A percentile compares a stretch with the other conserved stretches of the same genome.
Conservation (phyloP, 1,140 invertebrate species). For the Achroia grisella region DNA sequence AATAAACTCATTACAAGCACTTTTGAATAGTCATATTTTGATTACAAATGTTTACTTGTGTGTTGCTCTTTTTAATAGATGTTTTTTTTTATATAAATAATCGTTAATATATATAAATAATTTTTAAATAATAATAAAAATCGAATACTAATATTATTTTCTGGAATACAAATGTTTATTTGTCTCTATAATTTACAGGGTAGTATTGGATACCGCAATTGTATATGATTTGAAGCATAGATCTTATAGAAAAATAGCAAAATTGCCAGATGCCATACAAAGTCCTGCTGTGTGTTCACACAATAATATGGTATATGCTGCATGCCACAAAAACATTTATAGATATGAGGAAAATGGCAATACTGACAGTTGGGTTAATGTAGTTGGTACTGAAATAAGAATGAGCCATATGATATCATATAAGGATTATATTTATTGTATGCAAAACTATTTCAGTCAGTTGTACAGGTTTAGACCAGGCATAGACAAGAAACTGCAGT, state of each 20-base stretch:
- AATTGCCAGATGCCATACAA: slow-evolving; percentile 47
- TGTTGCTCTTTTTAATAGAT: no score
- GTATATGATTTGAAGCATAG: slow-evolving; percentile 46
- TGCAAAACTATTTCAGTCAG: slow-evolving; percentile 47
- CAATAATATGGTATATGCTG: slow-evolving; percentile 35
- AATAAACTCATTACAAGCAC: no score
- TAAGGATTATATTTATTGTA: slow-evolving; percentile 49
- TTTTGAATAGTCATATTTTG: no score
- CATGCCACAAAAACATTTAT: slow-evolving; percentile 48
- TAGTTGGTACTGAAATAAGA: slow-evolving; percentile 36
- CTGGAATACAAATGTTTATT: background rate
- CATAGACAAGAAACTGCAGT: slow-evolving; percentile 25
- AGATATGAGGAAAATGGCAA: slow-evolving; percentile 31
- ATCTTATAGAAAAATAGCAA: slow-evolving; percentile 38
- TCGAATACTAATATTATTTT: no score
- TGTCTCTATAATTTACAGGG: slow-evolving; percentile 30
- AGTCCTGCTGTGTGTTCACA: slow-evolving; percentile 43
- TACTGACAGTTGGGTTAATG: slow-evolving; percentile 28
- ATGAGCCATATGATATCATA: slow-evolving; percentile 37
- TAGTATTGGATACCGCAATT: slow-evolving; percentile 40
- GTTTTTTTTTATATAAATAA: no score
- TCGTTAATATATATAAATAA: no score
- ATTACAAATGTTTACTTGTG: no score
- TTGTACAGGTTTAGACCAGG: slow-evolving; percentile 45
- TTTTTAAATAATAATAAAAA: no score